Percentiles rank a stretch among this genome's conserved stretches.
Conservation (phyloP, 2,888 invertebrate species). For the Drosophila fulvimacula region DNA sequence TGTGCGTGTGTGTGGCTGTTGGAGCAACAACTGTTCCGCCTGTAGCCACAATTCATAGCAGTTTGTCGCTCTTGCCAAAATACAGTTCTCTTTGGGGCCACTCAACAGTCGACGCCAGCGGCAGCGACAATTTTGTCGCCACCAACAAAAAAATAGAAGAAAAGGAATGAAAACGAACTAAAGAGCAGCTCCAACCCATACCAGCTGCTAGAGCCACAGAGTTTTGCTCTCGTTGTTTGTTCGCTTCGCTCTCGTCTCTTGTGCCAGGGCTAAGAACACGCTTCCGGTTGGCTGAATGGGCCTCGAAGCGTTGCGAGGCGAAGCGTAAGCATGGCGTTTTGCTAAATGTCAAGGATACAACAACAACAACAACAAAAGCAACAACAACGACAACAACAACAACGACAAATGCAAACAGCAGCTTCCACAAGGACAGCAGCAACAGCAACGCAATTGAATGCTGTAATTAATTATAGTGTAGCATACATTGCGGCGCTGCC, state of each 20-base stretch:
- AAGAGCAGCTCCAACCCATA: slow-evolving; percentile 28
- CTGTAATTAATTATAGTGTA: slow-evolving; percentile 70
- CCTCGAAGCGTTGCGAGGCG: slow-evolving; percentile 29
- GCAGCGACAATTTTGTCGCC: slow-evolving; percentile 39
- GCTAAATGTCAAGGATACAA: slow-evolving; percentile 74
- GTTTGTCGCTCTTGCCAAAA: slow-evolving; percentile 41
- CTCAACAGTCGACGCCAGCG: slow-evolving; percentile 5
- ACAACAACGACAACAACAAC: slow-evolving; percentile 26
- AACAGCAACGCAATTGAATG: slow-evolving; percentile 49
- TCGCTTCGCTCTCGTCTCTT: slow-evolving; percentile 6
- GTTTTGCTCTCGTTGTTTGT: slow-evolving; percentile 20
- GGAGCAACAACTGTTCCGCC: slow-evolving; percentile 20
- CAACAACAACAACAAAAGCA: slow-evolving; percentile 26
- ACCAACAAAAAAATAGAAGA: slow-evolving; percentile 16
- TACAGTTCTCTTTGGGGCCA: slow-evolving; percentile 44
- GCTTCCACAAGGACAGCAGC: slow-evolving; percentile 42
- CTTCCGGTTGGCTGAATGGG: slow-evolving; percentile 41
- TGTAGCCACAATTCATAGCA: slow-evolving; percentile 25
- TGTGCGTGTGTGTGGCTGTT: slow-evolving; percentile 4
- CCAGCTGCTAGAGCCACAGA: slow-evolving; percentile 28
- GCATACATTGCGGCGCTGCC: slow-evolving; percentile 62
- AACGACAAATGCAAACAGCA: slow-evolving; percentile 16
- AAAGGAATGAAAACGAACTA: neutral
- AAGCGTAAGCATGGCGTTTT: slow-evolving; percentile 37
- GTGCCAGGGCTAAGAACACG: slow-evolving; percentile 31